Conservation (phyloP, 2,113 vertebrate genomes). For the Halichoeres trimaculatus region DNA sequence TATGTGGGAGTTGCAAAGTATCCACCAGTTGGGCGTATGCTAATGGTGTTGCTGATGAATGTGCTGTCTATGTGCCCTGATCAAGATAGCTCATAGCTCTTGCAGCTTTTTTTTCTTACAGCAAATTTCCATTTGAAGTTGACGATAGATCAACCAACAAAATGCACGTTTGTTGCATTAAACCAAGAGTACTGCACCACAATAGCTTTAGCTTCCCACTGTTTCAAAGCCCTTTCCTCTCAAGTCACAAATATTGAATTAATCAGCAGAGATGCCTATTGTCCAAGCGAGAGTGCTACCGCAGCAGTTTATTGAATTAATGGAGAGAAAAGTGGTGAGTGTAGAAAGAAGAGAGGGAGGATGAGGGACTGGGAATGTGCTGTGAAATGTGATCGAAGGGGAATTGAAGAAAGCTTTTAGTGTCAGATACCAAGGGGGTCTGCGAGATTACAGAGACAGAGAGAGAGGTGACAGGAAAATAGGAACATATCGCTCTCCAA, state of each 20-base stretch:
- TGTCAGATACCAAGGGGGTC: constrained; percentile 42
- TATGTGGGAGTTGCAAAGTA: constrained; percentile 38
- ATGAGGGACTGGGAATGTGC: constrained; percentile 23
- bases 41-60: constrained; percentile 73
- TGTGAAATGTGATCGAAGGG: constrained; percentile 55
- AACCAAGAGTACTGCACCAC: constrained; percentile 37
- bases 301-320: constrained; percentile 73
- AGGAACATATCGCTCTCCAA: constrained; percentile 47
- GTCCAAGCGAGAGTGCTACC: constrained; percentile 59
- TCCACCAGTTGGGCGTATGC: constrained; percentile 54
- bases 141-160: constrained; percentile 48
- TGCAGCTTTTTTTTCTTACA: constrained; percentile 18
- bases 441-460: constrained; percentile 35
- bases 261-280: constrained; percentile 57
- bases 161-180: constrained; percentile 32
- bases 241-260: constrained; percentile 70
- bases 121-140: constrained; percentile 66
- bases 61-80: constrained; percentile 45
- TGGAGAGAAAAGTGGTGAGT: constrained; percentile 32
- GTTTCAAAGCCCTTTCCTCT: constrained; percentile 58
- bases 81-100: constrained; percentile 50
- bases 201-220: constrained; percentile 48
- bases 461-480: constrained; percentile 71
- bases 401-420: constrained; percentile 71
- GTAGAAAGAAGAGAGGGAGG: constrained; percentile 20